Conservation (phyloP, 2,113 vertebrate genomes). For the Polyodon spathula region DNA sequence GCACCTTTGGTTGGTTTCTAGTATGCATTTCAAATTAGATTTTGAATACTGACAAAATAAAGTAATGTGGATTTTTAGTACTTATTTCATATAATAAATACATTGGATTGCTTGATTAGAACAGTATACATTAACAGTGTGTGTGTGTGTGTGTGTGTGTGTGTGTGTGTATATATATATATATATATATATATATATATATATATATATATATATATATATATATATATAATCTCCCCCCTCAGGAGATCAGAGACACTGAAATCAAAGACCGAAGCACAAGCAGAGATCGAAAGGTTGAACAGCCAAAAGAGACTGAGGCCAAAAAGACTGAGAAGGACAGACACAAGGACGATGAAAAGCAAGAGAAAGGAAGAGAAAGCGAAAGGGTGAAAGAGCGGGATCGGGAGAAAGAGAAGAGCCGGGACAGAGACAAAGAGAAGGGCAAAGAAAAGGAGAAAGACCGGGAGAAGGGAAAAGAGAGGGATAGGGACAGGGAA, state of each 20-base stretch:
- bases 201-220: too few species aligned
- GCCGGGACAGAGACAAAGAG: constrained; percentile 36
- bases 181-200: too few species aligned
- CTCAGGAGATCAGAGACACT: constrained; percentile 56
- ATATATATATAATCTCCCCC: too few species aligned
- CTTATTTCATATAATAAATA: too few species aligned
- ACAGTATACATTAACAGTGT: too few species aligned
- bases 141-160: neutral
- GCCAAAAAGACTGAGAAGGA: constrained; percentile 51
- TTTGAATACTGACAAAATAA: too few species aligned
- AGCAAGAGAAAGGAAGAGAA: constrained; percentile 24
- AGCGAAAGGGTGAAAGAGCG: constrained; percentile 26
- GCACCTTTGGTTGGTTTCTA: too few species aligned
- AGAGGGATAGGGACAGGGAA: constrained; percentile 35
- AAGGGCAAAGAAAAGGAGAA: constrained; percentile 43
- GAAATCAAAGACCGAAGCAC: constrained; percentile 61
- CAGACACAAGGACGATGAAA: constrained; percentile 28
- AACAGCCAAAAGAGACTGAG: constrained; percentile 57
- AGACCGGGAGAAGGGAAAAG: constrained; percentile 41
- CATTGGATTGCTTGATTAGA: too few species aligned
- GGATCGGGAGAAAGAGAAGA: constrained; percentile 9
- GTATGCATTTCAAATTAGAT: too few species aligned
- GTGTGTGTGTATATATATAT: constrained; percentile 4
- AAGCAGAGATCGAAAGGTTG: constrained; percentile 59
- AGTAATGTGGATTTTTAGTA: too few species aligned